These are phyloP conservation scores for Drosophila subquinaria DNA, from an alignment of 2,888 invertebrate genomes.

Conservation along the genomic window DNA sequence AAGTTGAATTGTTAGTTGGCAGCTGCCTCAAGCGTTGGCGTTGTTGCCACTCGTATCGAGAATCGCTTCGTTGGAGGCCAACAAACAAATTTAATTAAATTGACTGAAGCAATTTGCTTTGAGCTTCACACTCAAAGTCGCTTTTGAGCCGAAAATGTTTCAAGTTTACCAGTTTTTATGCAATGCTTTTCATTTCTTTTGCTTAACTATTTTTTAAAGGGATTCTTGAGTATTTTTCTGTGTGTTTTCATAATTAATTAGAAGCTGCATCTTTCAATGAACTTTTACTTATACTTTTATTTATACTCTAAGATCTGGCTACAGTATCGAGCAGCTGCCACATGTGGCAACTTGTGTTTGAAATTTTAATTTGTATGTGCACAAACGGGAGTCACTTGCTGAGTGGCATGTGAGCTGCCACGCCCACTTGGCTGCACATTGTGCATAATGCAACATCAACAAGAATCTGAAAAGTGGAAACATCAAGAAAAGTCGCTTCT, in stretches of 20 bases:
- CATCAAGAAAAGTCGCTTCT: constrained; percentile 18
- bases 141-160: constrained; percentile 42
- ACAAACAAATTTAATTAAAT: constrained; percentile 80
- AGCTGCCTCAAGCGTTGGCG: constrained; percentile 34
- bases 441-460: constrained; percentile 51
- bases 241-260: constrained; percentile 74
- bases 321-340: constrained; percentile 25
- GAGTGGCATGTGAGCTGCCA: constrained; percentile 37
- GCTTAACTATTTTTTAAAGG: constrained; percentile 6
- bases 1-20: constrained; percentile 13
- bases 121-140: constrained; percentile 32
- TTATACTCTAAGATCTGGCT: neutral
- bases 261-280: constrained; percentile 28
- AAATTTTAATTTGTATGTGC: constrained; percentile 71
- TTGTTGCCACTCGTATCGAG: constrained; percentile 37
- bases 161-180: constrained; percentile 19
- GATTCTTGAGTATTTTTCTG: constrained; percentile 31
- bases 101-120: constrained; percentile 80
- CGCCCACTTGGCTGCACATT: constrained; percentile 49
- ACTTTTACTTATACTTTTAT: constrained; percentile 7
- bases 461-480: constrained; percentile 2
- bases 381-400: constrained; percentile 49
- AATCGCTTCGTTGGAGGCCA: constrained; percentile 57
- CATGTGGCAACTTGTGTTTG: constrained; percentile 26
- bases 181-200: constrained; percentile 13